phyloP scores from a whole-genome alignment of 2,113 vertebrate genomes.

The Micronycteris hirsuta region DNA sequence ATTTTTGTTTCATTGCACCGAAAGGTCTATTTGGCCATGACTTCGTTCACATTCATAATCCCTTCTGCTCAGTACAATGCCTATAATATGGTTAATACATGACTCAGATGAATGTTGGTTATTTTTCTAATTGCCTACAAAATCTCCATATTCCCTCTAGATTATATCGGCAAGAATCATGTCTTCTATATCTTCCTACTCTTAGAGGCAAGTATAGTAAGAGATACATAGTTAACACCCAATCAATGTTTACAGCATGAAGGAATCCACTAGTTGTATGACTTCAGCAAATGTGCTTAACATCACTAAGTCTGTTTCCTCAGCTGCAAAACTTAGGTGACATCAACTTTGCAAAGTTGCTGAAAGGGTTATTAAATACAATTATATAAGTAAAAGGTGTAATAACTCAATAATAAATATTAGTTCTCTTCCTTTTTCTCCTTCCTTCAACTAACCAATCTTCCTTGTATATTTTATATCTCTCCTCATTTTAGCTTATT shows the following conservation, averaged over 20 bases:
- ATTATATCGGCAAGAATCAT: neutral
- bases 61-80: neutral
- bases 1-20: neutral
- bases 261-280: neutral
- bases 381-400: neutral
- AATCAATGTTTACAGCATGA: neutral
- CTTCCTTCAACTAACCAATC: neutral
- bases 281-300: neutral
- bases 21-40: neutral
- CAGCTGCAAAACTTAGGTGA: neutral
- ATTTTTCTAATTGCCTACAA: neutral
- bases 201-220: neutral
- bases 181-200: neutral
- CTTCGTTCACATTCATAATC: neutral
- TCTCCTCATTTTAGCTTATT: slow-evolving; percentile 9
- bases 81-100: neutral
- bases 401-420: neutral
- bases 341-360: neutral
- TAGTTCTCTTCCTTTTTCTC: neutral
- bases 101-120: neutral
- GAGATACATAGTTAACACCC: neutral
- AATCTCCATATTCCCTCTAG: neutral
- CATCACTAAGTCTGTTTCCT: neutral
- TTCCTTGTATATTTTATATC: neutral
- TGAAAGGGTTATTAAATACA: neutral